These are phyloP conservation scores for Venustaconcha ellipsiformis DNA, from an alignment of 1,140 invertebrate species.

Conservation along the genomic window DNA sequence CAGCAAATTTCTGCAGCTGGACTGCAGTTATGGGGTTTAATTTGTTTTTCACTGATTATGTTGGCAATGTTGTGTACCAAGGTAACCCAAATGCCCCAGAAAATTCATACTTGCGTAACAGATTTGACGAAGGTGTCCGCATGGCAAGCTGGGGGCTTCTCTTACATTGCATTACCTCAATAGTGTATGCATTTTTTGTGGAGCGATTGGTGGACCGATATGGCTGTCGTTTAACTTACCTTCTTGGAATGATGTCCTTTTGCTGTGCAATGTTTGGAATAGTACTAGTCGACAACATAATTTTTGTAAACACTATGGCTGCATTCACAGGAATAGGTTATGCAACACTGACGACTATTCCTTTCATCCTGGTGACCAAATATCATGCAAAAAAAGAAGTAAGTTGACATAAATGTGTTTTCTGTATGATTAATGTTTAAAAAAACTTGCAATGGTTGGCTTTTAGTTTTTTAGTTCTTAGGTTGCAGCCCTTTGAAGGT, in stretches of 20 bases:
- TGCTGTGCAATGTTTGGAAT: conserved; percentile 68
- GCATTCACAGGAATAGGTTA: conserved; percentile 70
- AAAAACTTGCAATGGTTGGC: neutral
- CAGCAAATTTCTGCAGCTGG: conserved; percentile 67
- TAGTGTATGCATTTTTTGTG: conserved; percentile 68
- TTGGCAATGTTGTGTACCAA: conserved; percentile 70
- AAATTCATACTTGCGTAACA: conserved; percentile 51
- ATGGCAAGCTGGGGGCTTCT: conserved; percentile 72
- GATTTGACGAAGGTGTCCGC: conserved; percentile 72
- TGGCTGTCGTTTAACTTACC: conserved; percentile 66
- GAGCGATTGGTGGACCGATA: conserved; percentile 64
- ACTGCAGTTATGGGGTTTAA: conserved; percentile 71
- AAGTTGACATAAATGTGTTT: conserved; percentile 8
- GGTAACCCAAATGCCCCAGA: conserved; percentile 69
- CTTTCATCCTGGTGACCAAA: conserved; percentile 69
- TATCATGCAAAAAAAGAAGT: conserved; percentile 70
- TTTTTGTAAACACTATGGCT: conserved; percentile 68
- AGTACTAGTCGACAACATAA: conserved; percentile 61
- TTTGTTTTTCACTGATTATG: conserved; percentile 73
- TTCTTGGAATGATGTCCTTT: conserved; percentile 68
- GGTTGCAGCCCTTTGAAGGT: too few relatives aligned
- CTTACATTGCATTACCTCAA: conserved; percentile 70
- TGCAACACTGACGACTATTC: conserved; percentile 70
- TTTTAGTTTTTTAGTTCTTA: neutral
- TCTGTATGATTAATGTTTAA: neutral